Conservation (phyloP, 1,140 invertebrate genomes). For the Trachymyrmex cornetzi region DNA sequence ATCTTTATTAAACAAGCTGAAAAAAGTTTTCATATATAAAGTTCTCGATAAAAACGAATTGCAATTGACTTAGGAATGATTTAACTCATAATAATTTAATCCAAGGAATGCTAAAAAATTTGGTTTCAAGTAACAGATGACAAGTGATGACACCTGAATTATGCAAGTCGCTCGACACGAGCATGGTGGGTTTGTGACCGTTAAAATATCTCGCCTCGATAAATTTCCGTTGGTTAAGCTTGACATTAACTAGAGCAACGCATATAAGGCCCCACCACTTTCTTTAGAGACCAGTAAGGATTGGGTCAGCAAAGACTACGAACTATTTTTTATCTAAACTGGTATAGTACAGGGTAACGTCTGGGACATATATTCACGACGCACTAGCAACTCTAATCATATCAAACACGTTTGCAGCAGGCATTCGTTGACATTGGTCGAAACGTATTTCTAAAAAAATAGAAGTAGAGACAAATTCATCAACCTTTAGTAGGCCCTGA, state of each 20-base stretch:
- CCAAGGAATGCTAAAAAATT: not conserved
- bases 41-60: not conserved
- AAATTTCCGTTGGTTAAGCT: constrained; percentile 32
- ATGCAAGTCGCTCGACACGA: constrained; percentile 1
- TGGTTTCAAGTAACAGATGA: not conserved
- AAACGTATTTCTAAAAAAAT: not conserved
- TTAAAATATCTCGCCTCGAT: constrained; percentile 38
- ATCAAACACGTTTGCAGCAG: not conserved
- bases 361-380: not conserved
- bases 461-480: no score
- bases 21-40: not conserved
- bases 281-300: constrained; percentile 20
- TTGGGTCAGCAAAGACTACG: constrained; percentile 19
- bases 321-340: constrained; percentile 57
- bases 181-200: constrained; percentile 44
- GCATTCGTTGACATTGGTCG: not conserved
- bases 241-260: constrained; percentile 67
- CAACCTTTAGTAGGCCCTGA: no score
- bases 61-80: not conserved
- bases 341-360: constrained; percentile 5
- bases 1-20: not conserved
- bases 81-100: not conserved
- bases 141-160: constrained; percentile 23
- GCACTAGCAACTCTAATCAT: constrained; percentile 9
- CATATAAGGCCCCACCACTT: constrained; percentile 41